Percentiles rank a stretch among this genome's conserved stretches.
These are phyloP conservation scores for Melanotaenia duboulayi DNA, from an alignment of 2,113 vertebrate species.

Conservation along the genomic window DNA sequence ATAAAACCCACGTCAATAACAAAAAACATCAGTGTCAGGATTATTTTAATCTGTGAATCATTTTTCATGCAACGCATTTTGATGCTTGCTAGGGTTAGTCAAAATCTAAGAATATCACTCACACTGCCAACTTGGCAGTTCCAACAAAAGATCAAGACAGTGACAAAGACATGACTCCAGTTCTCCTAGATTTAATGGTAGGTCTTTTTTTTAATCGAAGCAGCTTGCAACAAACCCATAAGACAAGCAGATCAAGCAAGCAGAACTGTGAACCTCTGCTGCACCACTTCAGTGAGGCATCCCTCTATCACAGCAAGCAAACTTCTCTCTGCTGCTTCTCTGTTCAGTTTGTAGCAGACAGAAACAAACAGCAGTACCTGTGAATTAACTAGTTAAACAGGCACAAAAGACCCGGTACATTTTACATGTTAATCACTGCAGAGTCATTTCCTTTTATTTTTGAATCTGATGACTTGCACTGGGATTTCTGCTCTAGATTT, in stretches of 20 bases:
- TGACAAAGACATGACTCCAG: too few species aligned
- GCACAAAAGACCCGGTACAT: background rate
- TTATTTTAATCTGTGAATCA: background rate
- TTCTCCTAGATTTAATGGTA: too few species aligned
- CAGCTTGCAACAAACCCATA: too few species aligned
- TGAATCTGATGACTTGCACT: background rate
- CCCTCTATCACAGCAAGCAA: background rate
- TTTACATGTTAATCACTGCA: background rate
- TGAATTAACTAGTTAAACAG: background rate
- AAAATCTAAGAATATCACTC: background rate
- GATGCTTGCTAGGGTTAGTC: background rate
- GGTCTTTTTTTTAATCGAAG: too few species aligned
- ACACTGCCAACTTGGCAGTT: background rate
- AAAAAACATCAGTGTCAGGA: background rate
- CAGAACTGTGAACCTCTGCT: background rate
- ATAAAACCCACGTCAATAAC: background rate
- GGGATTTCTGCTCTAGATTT: constrained; percentile 3
- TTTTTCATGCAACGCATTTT: background rate
- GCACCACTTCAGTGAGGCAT: background rate
- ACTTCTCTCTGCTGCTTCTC: background rate
- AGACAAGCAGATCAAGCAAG: too few species aligned
- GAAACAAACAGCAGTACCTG: background rate
- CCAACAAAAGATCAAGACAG: background rate
- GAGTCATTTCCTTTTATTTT: background rate
- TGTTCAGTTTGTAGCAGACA: background rate